Percentiles rank a stretch among this genome's conserved stretches.
These are phyloP conservation scores for Myiozetetes cayanensis DNA, from an alignment of 2,113 vertebrate genomes.

Conservation along the genomic window DNA sequence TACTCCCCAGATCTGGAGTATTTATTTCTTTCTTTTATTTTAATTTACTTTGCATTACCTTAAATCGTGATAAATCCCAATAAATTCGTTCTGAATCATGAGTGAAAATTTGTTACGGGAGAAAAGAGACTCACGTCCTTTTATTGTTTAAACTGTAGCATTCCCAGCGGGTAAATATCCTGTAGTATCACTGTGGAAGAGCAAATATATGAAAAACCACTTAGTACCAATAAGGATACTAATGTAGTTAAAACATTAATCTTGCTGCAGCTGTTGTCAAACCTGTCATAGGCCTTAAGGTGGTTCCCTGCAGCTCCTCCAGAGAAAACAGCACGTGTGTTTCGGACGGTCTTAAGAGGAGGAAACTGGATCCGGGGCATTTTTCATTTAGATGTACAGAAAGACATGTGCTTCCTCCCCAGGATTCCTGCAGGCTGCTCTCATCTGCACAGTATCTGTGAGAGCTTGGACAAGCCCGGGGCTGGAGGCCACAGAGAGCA, in stretches of 20 bases:
- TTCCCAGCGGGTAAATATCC: slow-evolving; percentile 44
- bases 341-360: neutral
- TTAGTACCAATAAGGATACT: slow-evolving; percentile 43
- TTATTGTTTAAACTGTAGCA: slow-evolving; percentile 5
- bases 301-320: neutral
- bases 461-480: neutral
- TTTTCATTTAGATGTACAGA: slow-evolving; percentile 41
- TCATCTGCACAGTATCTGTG: slow-evolving; percentile 41
- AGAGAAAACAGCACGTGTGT: neutral
- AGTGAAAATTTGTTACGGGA: neutral
- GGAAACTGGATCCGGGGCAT: slow-evolving; percentile 62
- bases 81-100: neutral
- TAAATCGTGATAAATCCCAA: neutral
- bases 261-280: slow-evolving; percentile 59
- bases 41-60: neutral
- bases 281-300: slow-evolving; percentile 34
- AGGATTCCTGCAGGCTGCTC: slow-evolving; percentile 45
- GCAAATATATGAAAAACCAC: slow-evolving; percentile 49
- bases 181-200: slow-evolving; percentile 26
- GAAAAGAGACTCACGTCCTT: neutral
- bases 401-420: slow-evolving; percentile 58
- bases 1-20: neutral
- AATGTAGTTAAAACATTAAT: slow-evolving; percentile 48
- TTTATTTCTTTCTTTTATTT: neutral
- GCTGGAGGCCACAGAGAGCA: slow-evolving; percentile 29